phyloP scores from a whole-genome alignment of 2,113 vertebrate genomes.

The Datnioides undecimradiatus region DNA sequence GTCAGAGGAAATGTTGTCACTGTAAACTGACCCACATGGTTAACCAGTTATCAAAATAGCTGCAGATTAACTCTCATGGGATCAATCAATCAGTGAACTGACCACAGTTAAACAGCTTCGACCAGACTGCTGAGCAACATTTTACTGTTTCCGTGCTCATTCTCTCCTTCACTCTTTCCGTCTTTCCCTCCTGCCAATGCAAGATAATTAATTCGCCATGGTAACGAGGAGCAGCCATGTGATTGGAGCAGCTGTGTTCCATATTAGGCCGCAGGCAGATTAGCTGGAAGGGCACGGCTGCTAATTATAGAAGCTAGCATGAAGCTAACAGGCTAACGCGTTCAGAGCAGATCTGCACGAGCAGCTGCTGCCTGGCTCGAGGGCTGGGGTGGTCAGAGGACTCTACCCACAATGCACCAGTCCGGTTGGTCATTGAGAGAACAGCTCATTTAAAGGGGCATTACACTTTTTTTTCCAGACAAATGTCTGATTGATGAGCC shows the following conservation, averaged over 20 bases:
- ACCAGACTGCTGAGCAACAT: too few relatives aligned
- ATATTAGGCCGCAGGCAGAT: constrained; percentile 61
- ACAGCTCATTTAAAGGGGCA: neutral
- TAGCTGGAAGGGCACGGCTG: constrained; percentile 44
- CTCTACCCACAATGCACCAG: constrained; percentile 1
- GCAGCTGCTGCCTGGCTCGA: constrained; percentile 56
- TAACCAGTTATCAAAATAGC: neutral
- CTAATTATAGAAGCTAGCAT: constrained; percentile 63
- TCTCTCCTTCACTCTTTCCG: neutral
- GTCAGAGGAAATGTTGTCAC: too few relatives aligned
- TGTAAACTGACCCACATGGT: too few relatives aligned
- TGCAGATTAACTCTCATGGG: neutral
- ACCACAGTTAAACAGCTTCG: too few relatives aligned
- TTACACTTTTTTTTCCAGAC: too few relatives aligned
- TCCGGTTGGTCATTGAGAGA: neutral
- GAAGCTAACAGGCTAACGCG: constrained; percentile 36
- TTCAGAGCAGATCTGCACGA: constrained; percentile 28
- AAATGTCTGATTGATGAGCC: too few relatives aligned
- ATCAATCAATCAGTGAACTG: too few relatives aligned
- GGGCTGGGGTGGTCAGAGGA: constrained; percentile 19
- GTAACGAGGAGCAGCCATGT: constrained; percentile 39
- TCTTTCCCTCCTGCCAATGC: constrained; percentile 13
- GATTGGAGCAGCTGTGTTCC: constrained; percentile 69
- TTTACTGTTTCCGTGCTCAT: too few relatives aligned
- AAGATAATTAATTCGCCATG: constrained; percentile 62